Evolutionary conservation across 2,888 invertebrate genomes (phyloP), one percentile per base, ranked within the genome.

Genomic region (Oxyscelio sp.): DNA sequence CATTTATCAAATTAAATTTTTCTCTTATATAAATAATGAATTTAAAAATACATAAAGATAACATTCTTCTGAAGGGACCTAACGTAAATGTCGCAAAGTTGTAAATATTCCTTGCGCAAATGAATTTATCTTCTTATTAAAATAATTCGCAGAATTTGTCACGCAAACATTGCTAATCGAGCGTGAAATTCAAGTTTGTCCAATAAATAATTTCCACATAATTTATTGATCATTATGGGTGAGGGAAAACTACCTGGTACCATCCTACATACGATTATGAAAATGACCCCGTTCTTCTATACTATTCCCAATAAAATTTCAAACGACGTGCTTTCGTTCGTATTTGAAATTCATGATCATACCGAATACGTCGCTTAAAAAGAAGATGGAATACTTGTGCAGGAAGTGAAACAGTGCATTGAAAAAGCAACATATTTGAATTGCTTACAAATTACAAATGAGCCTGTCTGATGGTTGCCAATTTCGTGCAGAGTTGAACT

Each of bases 331-430:
- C 75, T 84, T 84, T 84, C 71, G 59, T 71, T 66, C 80, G 54
- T 40, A 85, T 71, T 85, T 85, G 70, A 85, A 85, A 85, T 85
- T 83, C 81, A 85, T 85, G 80, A 77, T 83, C 80, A 77, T 52
- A 50, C 65, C 58, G 81, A 85, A 81, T 85, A 61, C 59, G 71
- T 80, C 70, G 40, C 71, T 70, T 75, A 66, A 75, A 82, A 79
- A 79, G 58, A 70, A 85, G 80, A 84, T 84, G 66, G 84, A 84
- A 80, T 79, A 54, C 75, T 65, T 52, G 70, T 31, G 40, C 58
- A 27, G 65, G 17, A 59, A 71, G 65, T 75, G 75, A 48, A 71
- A 75, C 59, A 40, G 66, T 58, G 59, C 84, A 73, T 70, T 70
- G 74, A 79, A 83, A 74, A 63, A 78, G 63, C 61, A 75, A 68